Base-by-base conservation (phyloP, 2,113 vertebrate species). In the Beaufortia kweichowensis region DNA sequence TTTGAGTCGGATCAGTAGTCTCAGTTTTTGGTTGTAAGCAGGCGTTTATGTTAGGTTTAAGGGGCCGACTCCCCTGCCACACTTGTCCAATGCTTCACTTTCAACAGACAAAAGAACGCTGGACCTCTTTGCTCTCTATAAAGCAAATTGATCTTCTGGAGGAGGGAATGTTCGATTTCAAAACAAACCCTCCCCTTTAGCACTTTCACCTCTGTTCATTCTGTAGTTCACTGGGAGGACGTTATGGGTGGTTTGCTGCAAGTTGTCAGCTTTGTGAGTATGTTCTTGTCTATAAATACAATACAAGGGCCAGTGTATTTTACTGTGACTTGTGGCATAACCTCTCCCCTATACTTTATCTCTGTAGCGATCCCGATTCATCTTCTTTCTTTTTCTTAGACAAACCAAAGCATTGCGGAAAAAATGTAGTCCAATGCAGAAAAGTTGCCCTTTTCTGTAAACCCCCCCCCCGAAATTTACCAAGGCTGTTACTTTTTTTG, bases 101-200 rank as follows among this genome's bases (percentile, higher is more conserved):
- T 56, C 33, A 12, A 55, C 28, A 71, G 66, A 76, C 11, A 6
- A 62, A 50, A 70, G 41, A 56, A 46, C 57, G 65, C 48, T 29
- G 63, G 43, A 61, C 11, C 6, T 63, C 56, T 59, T 24, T 6
- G 12, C 46, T 70, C 9, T 77, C 55, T 23, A 64, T 41, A 68
- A 35, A 50, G 14, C 23, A 67, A 29, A 75, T 74, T 75, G 56
- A 80, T 80, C 50, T 62, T 62, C 28, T 68, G 12, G 39, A 46
- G 39, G 14, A 31, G 19, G 29, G 63, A 43, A 67, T 59, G 53
- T 23, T 66, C 21, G 23, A 57, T 68, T 63, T 77, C 74, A 43
- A 46, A 72, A 69, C 35, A 79, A 59, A 59, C 59, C 28, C 50
- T 70, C 56, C 56, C 31, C 29, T 75, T 73, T 50, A 75, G 64